These are phyloP conservation scores for Aplodontia rufa DNA, from an alignment of 2,113 vertebrate species.

Conservation along the genomic window DNA sequence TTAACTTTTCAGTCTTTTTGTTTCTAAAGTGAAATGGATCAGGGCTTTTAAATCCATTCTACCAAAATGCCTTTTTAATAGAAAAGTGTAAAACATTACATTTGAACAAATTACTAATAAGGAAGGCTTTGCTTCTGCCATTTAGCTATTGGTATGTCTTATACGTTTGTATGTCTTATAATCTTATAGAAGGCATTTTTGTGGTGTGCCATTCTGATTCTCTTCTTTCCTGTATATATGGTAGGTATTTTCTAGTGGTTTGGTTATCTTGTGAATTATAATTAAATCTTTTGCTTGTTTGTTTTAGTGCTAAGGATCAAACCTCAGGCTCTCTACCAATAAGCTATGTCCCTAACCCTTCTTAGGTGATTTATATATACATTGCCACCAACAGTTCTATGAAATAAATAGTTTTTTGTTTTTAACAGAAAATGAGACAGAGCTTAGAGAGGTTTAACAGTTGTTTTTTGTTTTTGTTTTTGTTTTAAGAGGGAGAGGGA, in stretches of 20 bases:
- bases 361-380: background rate
- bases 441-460: background rate
- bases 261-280: background rate
- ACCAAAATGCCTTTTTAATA: background rate
- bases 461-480: too few species aligned
- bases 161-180: background rate
- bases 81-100: background rate
- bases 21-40: background rate
- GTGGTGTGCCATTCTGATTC: background rate
- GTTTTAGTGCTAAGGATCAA: background rate
- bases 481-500: too few species aligned
- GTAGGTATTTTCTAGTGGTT: background rate
- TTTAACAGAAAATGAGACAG: conserved; percentile 2
- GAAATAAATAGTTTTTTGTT: background rate
- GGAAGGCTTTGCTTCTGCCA: background rate
- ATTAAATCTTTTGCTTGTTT: background rate
- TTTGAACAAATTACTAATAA: background rate
- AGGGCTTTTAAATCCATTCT: background rate
- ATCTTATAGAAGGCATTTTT: background rate
- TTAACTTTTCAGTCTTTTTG: too few species aligned
- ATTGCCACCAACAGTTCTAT: background rate
- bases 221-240: background rate
- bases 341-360: background rate
- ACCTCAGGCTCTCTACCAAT: background rate
- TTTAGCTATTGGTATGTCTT: background rate